Base-by-base conservation (phyloP, 2,113 vertebrate genomes). In the Neoarius graeffei region DNA sequence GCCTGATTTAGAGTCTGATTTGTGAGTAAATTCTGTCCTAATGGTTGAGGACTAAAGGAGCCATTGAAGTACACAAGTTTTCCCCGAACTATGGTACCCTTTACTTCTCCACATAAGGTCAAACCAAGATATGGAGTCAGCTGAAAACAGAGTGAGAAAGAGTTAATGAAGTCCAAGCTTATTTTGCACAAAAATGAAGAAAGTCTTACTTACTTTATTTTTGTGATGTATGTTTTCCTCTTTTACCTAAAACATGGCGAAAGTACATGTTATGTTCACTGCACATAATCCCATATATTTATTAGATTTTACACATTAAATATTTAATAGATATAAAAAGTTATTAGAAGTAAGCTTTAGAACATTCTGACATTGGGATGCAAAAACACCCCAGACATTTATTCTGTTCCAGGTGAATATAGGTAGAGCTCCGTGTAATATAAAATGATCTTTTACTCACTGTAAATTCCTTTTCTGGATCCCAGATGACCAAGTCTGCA, bases 401-500 rank as follows among this genome's bases (percentile, higher is more conserved):
- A 60, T 80, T 80, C 52, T 30, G 76, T n/a, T 54, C 13, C 23
- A 54, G 48, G 11, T 27, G 25, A 20, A 30, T 56, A 57, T 67
- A 17, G 19, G 19, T 54, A 42, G 19, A 60, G 54, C 50, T 9
- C 25, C 52, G 57, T 66, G 74, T 83, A 60, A 81, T 30, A 56
- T 50, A 54, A 90, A 86, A 57, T 48, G 42, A 42, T 35, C 6
- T 86, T 1, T 67, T 81, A 89, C 92, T 56, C 35, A 95, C 96
- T 93, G 94, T 89, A 91, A 96, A 96, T 76, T 95, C 92, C 83
- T 91, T 94, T 79, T 96, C 95, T 35, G 96, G 96, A 88, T 97
- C 94, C 96, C 96, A 97, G 88, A 97, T 92, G 54, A 96, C 95
- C 82, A 97, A 52, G 85, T 96, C 96, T 3, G 95, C 96, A 89